Conservation (phyloP, 1,140 invertebrate genomes). For the Andrena cerasifolii region DNA sequence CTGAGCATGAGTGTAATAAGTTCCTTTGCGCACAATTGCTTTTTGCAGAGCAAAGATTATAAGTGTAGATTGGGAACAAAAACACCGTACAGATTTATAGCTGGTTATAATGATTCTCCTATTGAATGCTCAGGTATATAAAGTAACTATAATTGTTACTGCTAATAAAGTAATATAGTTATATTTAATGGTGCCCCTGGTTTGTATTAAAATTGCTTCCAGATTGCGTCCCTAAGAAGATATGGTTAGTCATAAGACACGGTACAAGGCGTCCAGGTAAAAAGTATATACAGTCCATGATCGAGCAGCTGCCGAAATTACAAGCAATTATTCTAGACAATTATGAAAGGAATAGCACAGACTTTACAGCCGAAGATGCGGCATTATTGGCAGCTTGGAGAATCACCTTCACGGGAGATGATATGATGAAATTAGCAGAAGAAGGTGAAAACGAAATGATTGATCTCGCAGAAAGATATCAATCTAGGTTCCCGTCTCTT, state of each 20-base stretch:
- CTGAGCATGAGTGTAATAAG: slow-evolving; percentile 1
- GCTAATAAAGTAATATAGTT: background rate
- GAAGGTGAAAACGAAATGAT: slow-evolving; percentile 88
- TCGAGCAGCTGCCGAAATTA: slow-evolving; percentile 80
- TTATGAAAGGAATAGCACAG: slow-evolving; percentile 66
- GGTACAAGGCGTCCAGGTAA: slow-evolving; percentile 86
- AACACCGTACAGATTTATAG: slow-evolving; percentile 85
- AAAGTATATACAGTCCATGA: slow-evolving; percentile 82
- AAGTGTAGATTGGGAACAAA: slow-evolving; percentile 82
- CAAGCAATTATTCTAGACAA: slow-evolving; percentile 81
- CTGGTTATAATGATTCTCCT: slow-evolving; percentile 83
- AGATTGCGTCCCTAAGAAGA: slow-evolving; percentile 85
- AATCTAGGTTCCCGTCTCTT: slow-evolving; percentile 85
- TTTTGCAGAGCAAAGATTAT: slow-evolving; percentile 48
- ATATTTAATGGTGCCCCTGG: too few species aligned
- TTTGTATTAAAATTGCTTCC: slow-evolving; percentile 27
- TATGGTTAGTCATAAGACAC: slow-evolving; percentile 87
- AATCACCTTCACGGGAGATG: slow-evolving; percentile 71
- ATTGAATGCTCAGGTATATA: slow-evolving; percentile 82
- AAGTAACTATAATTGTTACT: background rate
- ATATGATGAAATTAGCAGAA: slow-evolving; percentile 83
- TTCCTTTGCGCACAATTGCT: slow-evolving; percentile 26
- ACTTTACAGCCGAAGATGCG: slow-evolving; percentile 75
- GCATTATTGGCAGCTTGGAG: slow-evolving; percentile 83
- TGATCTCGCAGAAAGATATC: slow-evolving; percentile 85